Evolutionary conservation across 1,140 invertebrate species (phyloP).

Genomic region (Pseudobourletiella spinata): DNA sequence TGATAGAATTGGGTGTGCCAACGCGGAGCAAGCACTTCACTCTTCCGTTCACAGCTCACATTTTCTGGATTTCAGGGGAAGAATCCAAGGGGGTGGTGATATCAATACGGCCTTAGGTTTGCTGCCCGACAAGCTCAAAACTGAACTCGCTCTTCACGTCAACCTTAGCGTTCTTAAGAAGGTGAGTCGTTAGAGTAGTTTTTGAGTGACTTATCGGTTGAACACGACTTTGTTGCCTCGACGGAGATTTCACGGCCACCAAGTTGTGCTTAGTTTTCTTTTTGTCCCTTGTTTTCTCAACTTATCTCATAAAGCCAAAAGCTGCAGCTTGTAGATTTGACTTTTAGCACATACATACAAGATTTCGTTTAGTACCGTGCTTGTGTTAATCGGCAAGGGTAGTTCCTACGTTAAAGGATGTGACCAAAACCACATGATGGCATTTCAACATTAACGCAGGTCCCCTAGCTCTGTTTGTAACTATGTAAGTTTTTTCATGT

Average conservation of each 20-base stretch:
- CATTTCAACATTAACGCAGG: too few relatives aligned
- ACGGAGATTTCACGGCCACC: neutral
- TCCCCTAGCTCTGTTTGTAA: too few relatives aligned
- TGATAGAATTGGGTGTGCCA: neutral
- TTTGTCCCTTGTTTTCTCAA: too few relatives aligned
- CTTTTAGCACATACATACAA: too few relatives aligned
- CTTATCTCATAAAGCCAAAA: too few relatives aligned
- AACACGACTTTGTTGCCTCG: neutral
- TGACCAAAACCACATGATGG: too few relatives aligned
- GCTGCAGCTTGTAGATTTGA: too few relatives aligned
- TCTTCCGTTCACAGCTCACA: slow-evolving; percentile 11
- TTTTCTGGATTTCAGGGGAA: slow-evolving; percentile 52
- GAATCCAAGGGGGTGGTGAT: slow-evolving; percentile 89
- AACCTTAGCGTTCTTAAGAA: slow-evolving; percentile 92
- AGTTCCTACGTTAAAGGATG: too few relatives aligned
- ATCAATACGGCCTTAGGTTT: slow-evolving; percentile 88
- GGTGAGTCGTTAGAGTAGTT: slow-evolving; percentile 58
- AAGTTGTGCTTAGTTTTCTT: neutral
- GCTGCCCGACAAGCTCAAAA: slow-evolving; percentile 91
- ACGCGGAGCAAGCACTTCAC: neutral
- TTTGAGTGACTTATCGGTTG: neutral
- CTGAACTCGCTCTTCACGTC: slow-evolving; percentile 88
- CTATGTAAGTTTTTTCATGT: too few relatives aligned
- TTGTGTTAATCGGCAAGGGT: too few relatives aligned
- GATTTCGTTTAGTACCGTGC: too few relatives aligned